Evolutionary conservation across 2,797 vertebrate species (phyloP), one percentile per base, ranked within the genome.

Genomic region (Acrossocheilus wenchowensis): DNA sequence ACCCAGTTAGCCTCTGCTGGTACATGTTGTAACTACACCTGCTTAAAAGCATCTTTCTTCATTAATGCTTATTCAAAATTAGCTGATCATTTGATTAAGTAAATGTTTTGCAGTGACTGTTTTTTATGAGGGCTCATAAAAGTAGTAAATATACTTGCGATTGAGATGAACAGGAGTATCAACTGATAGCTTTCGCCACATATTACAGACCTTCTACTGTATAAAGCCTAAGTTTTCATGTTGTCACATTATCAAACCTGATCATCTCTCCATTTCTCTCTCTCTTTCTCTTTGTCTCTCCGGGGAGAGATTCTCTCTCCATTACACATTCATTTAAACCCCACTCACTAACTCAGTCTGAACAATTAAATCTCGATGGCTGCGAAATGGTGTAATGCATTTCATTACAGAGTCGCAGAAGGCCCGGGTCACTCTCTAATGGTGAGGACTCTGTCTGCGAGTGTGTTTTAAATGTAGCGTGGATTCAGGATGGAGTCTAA

Each of bases 331-430:
- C 80, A 85, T 90, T 90, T 91, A 87, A 86, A 85, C 82, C 57
- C 71, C 86, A 87, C 82, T 88, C 86, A 92, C 93, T 91, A 95
- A 95, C 90, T 87, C 89, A 52, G 90, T 91, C 93, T 87, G 91
- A 93, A 95, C 94, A 94, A 95, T 95, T 95, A 95, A 95, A 94
- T 91, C 90, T 89, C 87, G 82, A 90, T 89, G 92, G 90, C 92
- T 92, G 90, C 90, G 92, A 94, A 94, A 88, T 88, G 91, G 92
- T 93, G 91, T 88, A 94, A 93, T 93, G 94, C 91, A 92, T 94
- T 94, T 94, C 92, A 95, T 95, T 94, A 95, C 90, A 86, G 89
- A 88, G 73, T 90, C 80, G 87, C 91, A 83, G 84, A 88, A 72
- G 57, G 83, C 86, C 87, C 50, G 92, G 95, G 95, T 95, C 94